Evolutionary conservation across 1,140 invertebrate genomes (phyloP), one percentile per base, ranked within the genome.

Genomic region (Drosophila sturtevanti): DNA sequence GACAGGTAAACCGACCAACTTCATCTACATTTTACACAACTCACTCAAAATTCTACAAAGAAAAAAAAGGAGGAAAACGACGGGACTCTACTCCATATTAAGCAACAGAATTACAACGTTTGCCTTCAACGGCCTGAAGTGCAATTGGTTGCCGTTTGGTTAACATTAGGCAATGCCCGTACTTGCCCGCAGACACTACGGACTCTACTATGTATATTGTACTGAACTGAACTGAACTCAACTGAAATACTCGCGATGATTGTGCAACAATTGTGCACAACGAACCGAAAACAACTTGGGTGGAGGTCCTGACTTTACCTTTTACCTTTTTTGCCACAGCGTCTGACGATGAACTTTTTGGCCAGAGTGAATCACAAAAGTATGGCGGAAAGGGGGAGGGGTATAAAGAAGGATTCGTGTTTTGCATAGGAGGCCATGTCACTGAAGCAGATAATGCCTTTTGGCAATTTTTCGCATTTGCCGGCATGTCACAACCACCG

Each of bases 391-490:
- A 31, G n/a, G 48, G 4, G 21, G 14, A 21, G 16, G 18, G n/a
- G 31, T 34, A 18, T 18, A 66, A 52, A 60, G 37, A 31, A 34
- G 41, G 18, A 48, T 3, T 48, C 38, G 41, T 62, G 59, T 22
- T 38, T 24, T 51, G 54, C 68, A 65, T 34, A 66, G 55, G 18
- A 35, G 7, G 21, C 51, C 56, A 35, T 51, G 56, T 44, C 24
- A 51, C 12, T n/a, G 52, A 59, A 58, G 44, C 41, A 65, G 70
- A 68, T 75, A 76, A 79, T 70, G 73, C 79, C 75, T 68, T 59
- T 75, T 64, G 82, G 82, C 82, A 79, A 77, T 73, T 77, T 77
- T 86, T 82, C 76, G 72, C 79, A 82, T 87, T 87, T 82, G 66
- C 72, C 71, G 68, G 44, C 66, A 82, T 87, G 76, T 81, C 73